These are phyloP conservation scores for Sternarchorhynchus goeldii DNA, from an alignment of 2,797 vertebrate genomes.

Conservation along the genomic window DNA sequence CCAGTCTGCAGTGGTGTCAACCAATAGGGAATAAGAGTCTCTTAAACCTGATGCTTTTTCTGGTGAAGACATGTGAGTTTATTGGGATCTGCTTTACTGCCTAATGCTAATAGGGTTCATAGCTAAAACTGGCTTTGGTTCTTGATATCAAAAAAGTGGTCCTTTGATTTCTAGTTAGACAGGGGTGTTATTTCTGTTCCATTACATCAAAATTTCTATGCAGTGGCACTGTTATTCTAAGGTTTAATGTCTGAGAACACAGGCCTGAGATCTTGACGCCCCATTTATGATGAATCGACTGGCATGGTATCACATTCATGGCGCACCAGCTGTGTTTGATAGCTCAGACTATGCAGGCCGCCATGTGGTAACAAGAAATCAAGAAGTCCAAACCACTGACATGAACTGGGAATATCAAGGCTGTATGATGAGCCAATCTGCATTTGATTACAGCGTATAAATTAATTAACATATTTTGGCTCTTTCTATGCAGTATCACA, in stretches of 20 bases:
- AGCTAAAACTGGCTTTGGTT: neutral
- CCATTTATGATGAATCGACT: conserved; percentile 24
- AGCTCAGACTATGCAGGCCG: neutral
- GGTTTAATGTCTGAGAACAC: conserved; percentile 3
- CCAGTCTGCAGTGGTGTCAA: too few species aligned
- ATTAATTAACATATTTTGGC: neutral
- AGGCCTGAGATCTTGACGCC: neutral
- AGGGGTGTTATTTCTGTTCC: neutral
- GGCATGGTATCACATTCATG: conserved; percentile 18
- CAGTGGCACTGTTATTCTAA: conserved; percentile 8
- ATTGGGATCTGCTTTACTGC: neutral
- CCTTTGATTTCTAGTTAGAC: neutral
- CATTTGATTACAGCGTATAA: neutral
- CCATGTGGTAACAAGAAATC: neutral
- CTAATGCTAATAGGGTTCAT: neutral
- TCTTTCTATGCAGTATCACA: neutral
- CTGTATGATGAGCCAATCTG: too few species aligned
- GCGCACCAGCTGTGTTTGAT: neutral
- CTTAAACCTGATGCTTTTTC: too few species aligned
- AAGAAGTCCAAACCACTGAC: neutral
- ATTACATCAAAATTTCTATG: conserved; percentile 8
- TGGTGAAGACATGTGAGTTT: neutral
- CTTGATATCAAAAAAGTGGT: neutral
- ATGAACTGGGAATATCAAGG: neutral
- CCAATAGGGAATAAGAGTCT: too few species aligned